Conservation (phyloP, 2,113 vertebrate genomes). For the Sturnus vulgaris region DNA sequence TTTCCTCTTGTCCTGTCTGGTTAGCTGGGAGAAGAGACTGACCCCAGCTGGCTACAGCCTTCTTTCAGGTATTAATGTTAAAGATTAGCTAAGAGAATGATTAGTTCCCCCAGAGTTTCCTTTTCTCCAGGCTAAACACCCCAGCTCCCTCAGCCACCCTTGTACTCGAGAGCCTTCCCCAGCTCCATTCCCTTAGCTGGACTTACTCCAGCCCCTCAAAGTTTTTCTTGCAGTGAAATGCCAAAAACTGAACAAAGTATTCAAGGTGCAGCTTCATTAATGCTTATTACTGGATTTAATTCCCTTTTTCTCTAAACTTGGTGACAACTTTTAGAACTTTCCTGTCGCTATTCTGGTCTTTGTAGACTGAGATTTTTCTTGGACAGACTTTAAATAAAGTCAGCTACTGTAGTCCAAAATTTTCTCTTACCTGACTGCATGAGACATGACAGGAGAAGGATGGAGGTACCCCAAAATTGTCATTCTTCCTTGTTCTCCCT, state of each 20-base stretch:
- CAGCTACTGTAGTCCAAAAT: neutral
- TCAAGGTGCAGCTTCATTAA: neutral
- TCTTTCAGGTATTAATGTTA: neutral
- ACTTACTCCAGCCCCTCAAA: neutral
- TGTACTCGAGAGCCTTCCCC: neutral
- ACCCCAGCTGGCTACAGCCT: too few relatives aligned
- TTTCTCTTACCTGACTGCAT: neutral
- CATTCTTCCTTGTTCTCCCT: neutral
- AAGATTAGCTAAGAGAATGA: neutral
- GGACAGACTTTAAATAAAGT: neutral
- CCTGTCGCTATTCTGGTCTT: neutral
- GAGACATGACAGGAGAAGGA: neutral
- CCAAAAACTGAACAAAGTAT: neutral
- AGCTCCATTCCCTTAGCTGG: neutral
- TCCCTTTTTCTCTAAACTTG: neutral
- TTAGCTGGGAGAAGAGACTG: accelerated
- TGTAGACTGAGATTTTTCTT: neutral
- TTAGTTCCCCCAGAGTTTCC: neutral
- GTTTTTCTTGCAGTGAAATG: neutral
- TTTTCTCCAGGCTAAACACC: neutral
- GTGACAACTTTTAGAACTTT: neutral
- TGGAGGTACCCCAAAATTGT: neutral
- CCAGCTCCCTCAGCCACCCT: neutral
- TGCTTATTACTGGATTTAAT: neutral
- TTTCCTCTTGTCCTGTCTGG: neutral